A percentile compares a stretch with the other conserved stretches of the same genome.
Conservation (phyloP, 2,797 vertebrate genomes). For the Todus mexicanus region DNA sequence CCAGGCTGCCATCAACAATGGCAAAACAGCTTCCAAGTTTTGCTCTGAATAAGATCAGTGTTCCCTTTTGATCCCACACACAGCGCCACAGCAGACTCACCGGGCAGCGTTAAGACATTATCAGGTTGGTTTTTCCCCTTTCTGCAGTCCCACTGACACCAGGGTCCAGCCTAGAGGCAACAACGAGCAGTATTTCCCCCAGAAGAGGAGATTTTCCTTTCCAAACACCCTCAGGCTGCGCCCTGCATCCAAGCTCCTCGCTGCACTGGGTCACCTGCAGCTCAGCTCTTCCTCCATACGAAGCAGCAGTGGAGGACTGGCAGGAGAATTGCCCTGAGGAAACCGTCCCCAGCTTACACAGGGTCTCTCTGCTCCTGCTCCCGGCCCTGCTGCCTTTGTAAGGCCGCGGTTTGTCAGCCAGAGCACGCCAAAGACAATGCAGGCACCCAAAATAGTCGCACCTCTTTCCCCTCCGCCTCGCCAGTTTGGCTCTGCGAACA, state of each 20-base stretch:
- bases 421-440: not conserved
- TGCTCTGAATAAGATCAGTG: not conserved
- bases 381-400: accelerated
- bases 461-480: not conserved
- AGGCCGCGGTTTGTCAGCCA: not conserved
- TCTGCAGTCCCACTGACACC: not conserved
- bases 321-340: accelerated
- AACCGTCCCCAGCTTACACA: accelerated
- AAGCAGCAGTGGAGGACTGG: not conserved
- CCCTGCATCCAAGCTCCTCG: accelerated
- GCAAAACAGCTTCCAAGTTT: not conserved
- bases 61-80: not conserved
- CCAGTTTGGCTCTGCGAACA: not conserved
- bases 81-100: not conserved
- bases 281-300: not conserved
- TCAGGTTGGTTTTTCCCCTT: not conserved
- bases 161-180: not conserved
- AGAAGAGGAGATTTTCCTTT: not conserved
- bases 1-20: not conserved
- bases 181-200: not conserved
- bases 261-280: not conserved
- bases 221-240: not conserved
- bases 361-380: not conserved
- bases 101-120: not conserved
- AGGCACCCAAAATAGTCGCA: not conserved